Evolutionary conservation across 2,113 vertebrate genomes (phyloP), one percentile per base, ranked within the genome.

Genomic region (Pelvicachromis taeniatus): DNA sequence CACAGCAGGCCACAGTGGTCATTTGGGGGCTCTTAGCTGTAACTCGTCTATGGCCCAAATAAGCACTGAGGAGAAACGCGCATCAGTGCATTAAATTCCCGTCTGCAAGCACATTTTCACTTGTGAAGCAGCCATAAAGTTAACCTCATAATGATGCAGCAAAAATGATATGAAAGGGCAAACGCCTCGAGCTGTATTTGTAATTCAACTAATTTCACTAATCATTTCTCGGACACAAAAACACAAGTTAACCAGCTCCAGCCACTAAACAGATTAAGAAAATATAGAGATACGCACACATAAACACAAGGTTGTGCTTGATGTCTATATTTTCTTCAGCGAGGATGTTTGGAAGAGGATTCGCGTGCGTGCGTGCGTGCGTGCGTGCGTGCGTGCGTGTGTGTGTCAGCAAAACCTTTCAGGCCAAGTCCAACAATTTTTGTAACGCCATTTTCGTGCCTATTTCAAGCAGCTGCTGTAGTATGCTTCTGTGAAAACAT

Each of bases 1-100:
- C 54, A 70, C 81, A 81, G 80, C 85, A 81, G 81, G 86, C 68
- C 12, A 35, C 82, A 35, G 63, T 85, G 83, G 80, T 83, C 91
- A 86, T 87, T 29, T 70, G 77, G 87, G 68, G 87, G 45, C 84
- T 78, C 48, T 58, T 45, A 50, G 81, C 81, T 29, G 75, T 58
- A 13, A 65, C 40, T 59, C 6, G 33, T 86, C 82, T 56, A 14
- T 63, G 85, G 85, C 79, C 87, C 68, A 88, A 83, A 93, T 85
- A 85, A 53, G 84, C 87, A 88, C 53, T 56, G 85, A 89, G 40
- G 70, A 83, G 55, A 83, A 81, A 26, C 31, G 78, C 31, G 82
- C 86, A 85, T 73, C 75, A 54, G 80, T 82, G 89, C 79, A 78
- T 84, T 81, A 82, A 91, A 91, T 85, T 53, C 82, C 81, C 6